These are phyloP conservation scores for Mohoua ochrocephala DNA, from an alignment of 2,113 vertebrate species.

Conservation along the genomic window DNA sequence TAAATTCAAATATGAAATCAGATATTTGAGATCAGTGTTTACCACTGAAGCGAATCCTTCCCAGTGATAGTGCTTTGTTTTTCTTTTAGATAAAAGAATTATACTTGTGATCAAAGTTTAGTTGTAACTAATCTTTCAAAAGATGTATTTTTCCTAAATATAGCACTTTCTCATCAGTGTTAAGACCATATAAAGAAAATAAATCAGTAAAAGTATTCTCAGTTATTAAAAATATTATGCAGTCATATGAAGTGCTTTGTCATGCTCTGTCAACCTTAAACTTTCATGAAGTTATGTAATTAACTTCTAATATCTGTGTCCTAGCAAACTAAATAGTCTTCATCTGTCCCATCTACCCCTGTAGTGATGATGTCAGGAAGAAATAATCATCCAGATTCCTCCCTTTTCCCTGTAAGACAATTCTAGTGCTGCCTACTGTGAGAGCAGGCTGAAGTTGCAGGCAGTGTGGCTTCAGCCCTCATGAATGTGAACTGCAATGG, in stretches of 20 bases:
- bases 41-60: neutral
- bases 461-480: neutral
- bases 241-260: neutral
- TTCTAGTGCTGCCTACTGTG: neutral
- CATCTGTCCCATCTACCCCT: neutral
- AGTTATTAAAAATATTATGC: neutral
- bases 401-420: neutral
- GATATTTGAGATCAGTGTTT: neutral
- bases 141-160: neutral
- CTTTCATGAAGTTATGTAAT: neutral
- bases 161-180: neutral
- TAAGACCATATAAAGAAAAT: neutral
- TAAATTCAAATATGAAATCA: neutral
- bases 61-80: neutral
- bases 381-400: neutral
- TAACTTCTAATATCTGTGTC: neutral
- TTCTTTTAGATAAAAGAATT: neutral
- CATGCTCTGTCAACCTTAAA: neutral
- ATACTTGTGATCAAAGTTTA: neutral
- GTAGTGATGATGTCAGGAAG: neutral
- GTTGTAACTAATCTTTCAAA: neutral
- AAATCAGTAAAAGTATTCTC: neutral
- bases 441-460: neutral
- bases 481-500: accelerated
- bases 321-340: neutral